Percentiles rank a stretch among this genome's conserved stretches.
Conservation (phyloP, 2,797 vertebrate genomes). For the Diplodus sargus region DNA sequence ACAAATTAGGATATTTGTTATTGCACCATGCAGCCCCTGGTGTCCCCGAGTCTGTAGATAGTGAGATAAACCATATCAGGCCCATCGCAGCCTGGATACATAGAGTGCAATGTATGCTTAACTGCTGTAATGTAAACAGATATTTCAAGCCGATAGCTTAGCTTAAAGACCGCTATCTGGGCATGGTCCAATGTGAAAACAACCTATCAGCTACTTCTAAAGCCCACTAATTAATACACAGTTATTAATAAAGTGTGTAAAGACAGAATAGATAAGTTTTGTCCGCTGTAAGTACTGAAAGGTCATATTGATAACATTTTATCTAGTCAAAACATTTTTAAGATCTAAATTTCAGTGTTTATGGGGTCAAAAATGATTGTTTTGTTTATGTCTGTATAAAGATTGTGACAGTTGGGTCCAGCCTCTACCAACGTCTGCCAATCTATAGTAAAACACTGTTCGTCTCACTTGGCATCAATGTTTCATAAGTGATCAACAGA, state of each 20-base stretch:
- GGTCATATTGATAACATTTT: too few species aligned
- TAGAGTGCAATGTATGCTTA: constrained; percentile 5
- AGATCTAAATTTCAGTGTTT: too few species aligned
- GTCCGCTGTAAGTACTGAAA: neutral
- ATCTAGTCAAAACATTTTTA: too few species aligned
- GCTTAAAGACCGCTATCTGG: neutral
- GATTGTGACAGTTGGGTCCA: too few species aligned
- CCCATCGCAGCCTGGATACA: constrained; percentile 9
- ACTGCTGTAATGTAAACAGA: constrained; percentile 13
- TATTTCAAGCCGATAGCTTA: neutral
- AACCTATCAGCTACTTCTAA: neutral
- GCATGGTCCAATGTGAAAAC: neutral
- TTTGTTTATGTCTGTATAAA: too few species aligned
- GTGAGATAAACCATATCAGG: constrained; percentile 44
- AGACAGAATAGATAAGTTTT: neutral
- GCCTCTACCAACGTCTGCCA: too few species aligned
- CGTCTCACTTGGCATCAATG: too few species aligned
- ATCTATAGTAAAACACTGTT: too few species aligned
- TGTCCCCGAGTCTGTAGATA: constrained; percentile 54
- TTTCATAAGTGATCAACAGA: too few species aligned
- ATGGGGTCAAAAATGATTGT: too few species aligned
- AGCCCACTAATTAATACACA: neutral
- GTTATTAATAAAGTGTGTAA: neutral
- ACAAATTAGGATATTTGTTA: constrained; percentile 81
- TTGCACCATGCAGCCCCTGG: constrained; percentile 68